These are phyloP conservation scores for Holothuria leucospilota DNA, from an alignment of 53 echinoderm and acorn worm genomes.

Conservation along the genomic window DNA sequence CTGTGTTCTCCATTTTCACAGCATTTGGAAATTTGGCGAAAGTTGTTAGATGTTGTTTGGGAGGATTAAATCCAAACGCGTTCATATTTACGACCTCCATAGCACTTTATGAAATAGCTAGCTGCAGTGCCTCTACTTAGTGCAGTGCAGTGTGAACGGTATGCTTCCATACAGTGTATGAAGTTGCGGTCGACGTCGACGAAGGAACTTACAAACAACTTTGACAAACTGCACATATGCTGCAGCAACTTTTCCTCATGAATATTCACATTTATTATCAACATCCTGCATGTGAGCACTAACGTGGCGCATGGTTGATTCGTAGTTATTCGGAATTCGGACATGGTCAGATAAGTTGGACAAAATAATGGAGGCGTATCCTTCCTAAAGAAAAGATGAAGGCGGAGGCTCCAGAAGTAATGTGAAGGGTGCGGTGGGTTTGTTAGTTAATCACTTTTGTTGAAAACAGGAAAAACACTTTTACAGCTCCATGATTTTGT, in stretches of 20 bases:
- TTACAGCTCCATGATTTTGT: too few species aligned
- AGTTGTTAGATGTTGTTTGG: slow-evolving; percentile 35
- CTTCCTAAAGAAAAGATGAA: not conserved
- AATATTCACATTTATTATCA: slow-evolving; percentile 5
- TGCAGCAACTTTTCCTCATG: slow-evolving; percentile 27
- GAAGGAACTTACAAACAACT: slow-evolving; percentile 23
- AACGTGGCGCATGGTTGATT: slow-evolving; percentile 45
- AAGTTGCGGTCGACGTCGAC: too few species aligned
- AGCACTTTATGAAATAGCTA: too few species aligned
- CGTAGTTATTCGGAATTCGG: not conserved
- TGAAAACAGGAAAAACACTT: too few species aligned
- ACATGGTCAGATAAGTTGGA: not conserved
- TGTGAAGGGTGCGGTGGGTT: too few species aligned
- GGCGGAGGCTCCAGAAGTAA: not conserved
- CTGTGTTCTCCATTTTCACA: slow-evolving; percentile 44
- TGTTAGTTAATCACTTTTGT: too few species aligned
- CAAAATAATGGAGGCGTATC: not conserved
- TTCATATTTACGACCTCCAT: slow-evolving; percentile 44
- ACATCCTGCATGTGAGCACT: too few species aligned
- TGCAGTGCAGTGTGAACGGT: too few species aligned
- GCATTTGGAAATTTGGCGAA: slow-evolving; percentile 24
- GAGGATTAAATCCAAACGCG: slow-evolving; percentile 42
- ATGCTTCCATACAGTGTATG: too few species aligned
- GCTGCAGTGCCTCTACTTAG: too few species aligned
- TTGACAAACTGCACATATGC: slow-evolving; percentile 17